Base-by-base conservation (phyloP, 1,140 invertebrate species). In the Tetramorium simillimum region DNA sequence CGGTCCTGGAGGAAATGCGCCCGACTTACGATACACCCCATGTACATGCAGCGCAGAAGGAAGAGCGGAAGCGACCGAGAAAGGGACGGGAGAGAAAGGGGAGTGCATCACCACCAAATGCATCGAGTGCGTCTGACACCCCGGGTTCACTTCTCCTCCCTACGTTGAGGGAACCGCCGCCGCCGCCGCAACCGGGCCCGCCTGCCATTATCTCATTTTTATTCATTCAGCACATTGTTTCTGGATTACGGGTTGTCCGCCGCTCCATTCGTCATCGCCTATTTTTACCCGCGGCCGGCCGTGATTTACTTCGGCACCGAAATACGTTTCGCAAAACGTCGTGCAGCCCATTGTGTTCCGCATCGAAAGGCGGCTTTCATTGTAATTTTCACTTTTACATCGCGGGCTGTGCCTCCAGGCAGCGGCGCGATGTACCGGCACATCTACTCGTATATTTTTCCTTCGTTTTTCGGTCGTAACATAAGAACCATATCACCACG, bases 211-310 rank as follows among this genome's bases (percentile, higher is more conserved):
- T 92, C 88, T 91, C 91, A 91, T 88, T 92, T 92, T 92, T 92
- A 92, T 92, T 92, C 91, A 92, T 91, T 91, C 90, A 73, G 86
- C 85, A 90, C 91, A 92, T 92, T 92, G 91, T 92, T 92, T 91
- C 90, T 92, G 88, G 84, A 92, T 92, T 92, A 90, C 85, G 78
- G 91, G 89, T 88, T 92, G 89, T 90, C 88, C 77, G 88, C 88
- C 85, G 88, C 85, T 81, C 91, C 87, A 92, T 92, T 92, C 86
- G 89, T 92, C 91, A 92, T 89, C 85, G 62, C 10, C 46, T 51
- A 43, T 86, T 86, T 89, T 90, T 90, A 78, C 70, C 63, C 60
- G 62, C 49, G 51, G 24, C 63, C 73, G 53, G 37, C 58, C 56
- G 33, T 87, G 86, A 87, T 87, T 87, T 87, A 87, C 86, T 70